These are phyloP conservation scores for Stichodactyla mertensii DNA, from an alignment of 64 coral and sea anemone genomes.

Conservation along the genomic window DNA sequence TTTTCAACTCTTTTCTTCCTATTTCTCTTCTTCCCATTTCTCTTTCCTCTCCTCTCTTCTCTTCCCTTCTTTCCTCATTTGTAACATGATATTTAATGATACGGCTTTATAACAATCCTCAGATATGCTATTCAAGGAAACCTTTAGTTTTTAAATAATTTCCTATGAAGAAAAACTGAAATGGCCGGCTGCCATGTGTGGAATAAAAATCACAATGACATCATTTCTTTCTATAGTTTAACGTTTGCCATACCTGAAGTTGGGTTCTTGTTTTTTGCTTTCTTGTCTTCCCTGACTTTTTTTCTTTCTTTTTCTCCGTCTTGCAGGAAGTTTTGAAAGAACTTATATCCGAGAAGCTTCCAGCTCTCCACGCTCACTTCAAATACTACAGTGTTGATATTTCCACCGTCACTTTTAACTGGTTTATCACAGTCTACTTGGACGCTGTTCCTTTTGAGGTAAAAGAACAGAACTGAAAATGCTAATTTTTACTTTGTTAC, in stretches of 20 bases:
- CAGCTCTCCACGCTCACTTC: constrained; percentile 65
- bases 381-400: constrained; percentile 85
- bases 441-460: constrained; percentile 94
- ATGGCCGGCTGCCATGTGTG: no score
- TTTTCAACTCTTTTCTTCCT: no score
- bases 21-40: background rate
- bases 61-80: background rate
- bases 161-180: no score
- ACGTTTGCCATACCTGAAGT: background rate
- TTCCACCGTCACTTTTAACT: constrained; percentile 85
- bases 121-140: no score
- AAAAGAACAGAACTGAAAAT: background rate
- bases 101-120: no score
- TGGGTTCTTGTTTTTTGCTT: background rate
- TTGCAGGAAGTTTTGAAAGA: constrained; percentile 81
- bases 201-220: background rate
- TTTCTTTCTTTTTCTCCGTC: background rate
- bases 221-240: background rate
- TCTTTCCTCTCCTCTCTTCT: background rate
- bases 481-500: constrained; percentile 15
- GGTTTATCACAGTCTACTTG: constrained; percentile 84
- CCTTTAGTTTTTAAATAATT: no score
- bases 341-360: constrained; percentile 47
- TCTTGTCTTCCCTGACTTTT: background rate
- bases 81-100: no score